These are phyloP conservation scores for Sebastes jordani DNA, from an alignment of 2,797 vertebrate species.

Conservation along the genomic window DNA sequence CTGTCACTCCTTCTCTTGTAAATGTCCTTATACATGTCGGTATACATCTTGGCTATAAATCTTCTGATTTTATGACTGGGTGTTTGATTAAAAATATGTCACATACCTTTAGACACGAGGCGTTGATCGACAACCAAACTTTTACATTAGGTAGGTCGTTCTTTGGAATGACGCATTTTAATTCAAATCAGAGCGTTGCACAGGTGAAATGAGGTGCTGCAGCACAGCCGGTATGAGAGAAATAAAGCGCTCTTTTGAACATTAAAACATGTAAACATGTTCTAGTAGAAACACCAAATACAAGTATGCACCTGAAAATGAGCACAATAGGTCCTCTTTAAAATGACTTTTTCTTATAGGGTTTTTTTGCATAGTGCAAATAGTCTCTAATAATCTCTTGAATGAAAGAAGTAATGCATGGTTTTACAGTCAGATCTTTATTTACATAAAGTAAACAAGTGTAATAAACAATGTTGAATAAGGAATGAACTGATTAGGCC, in stretches of 20 bases:
- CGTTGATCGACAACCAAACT: too few relatives aligned
- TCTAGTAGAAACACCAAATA: too few relatives aligned
- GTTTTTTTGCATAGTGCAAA: background rate
- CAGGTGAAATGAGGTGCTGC: too few relatives aligned
- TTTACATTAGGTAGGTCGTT: background rate
- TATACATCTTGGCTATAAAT: background rate
- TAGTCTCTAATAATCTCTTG: background rate
- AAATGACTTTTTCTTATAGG: background rate
- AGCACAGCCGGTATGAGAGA: too few relatives aligned
- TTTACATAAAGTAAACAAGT: background rate
- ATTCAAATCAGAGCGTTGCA: accelerated
- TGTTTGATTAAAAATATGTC: background rate
- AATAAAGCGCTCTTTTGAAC: too few relatives aligned
- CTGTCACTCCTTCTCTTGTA: background rate
- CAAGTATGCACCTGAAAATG: too few relatives aligned
- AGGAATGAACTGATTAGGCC: background rate
- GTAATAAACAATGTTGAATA: background rate
- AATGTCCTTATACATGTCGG: background rate
- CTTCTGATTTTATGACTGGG: background rate
- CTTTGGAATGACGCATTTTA: background rate
- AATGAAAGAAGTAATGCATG: background rate
- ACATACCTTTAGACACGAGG: background rate
- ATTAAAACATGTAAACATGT: too few relatives aligned
- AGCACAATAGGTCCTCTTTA: background rate
- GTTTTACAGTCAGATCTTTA: background rate